phyloP scores from a whole-genome alignment of 2,113 vertebrate species.

The Paradoxurus hermaphroditus region DNA sequence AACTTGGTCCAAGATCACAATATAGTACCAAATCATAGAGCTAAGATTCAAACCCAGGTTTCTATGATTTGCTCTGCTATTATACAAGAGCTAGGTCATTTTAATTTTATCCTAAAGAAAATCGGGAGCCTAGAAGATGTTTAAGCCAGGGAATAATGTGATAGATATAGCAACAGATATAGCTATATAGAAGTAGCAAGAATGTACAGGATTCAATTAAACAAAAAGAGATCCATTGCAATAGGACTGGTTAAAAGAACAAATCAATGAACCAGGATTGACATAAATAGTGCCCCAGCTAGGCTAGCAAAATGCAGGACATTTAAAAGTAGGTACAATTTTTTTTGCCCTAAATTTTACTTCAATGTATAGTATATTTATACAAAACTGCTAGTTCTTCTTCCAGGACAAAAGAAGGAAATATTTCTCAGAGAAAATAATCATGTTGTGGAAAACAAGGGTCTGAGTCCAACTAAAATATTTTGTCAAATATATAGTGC shows the following conservation, averaged over 20 bases:
- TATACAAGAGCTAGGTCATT: neutral
- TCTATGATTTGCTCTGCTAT: neutral
- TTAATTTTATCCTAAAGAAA: neutral
- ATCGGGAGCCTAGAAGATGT: neutral
- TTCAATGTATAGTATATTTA: neutral
- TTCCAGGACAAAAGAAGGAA: neutral
- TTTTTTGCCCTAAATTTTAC: neutral
- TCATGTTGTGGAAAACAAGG: neutral
- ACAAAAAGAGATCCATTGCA: neutral
- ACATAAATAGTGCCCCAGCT: neutral
- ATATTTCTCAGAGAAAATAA: neutral
- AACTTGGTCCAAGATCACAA: neutral
- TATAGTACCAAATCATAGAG: neutral
- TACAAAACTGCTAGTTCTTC: neutral
- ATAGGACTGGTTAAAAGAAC: neutral
- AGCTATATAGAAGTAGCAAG: neutral
- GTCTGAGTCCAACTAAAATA: slow-evolving; percentile 13
- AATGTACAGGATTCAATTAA: neutral
- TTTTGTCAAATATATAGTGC: slow-evolving; percentile 43
- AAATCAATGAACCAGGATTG: neutral
- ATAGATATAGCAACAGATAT: no score
- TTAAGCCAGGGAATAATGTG: neutral
- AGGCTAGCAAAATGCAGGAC: neutral
- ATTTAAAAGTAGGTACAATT: neutral
- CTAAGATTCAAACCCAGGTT: neutral